Evolutionary conservation across 2,113 vertebrate genomes (phyloP).

Genomic region (Vulpes lagopus): DNA sequence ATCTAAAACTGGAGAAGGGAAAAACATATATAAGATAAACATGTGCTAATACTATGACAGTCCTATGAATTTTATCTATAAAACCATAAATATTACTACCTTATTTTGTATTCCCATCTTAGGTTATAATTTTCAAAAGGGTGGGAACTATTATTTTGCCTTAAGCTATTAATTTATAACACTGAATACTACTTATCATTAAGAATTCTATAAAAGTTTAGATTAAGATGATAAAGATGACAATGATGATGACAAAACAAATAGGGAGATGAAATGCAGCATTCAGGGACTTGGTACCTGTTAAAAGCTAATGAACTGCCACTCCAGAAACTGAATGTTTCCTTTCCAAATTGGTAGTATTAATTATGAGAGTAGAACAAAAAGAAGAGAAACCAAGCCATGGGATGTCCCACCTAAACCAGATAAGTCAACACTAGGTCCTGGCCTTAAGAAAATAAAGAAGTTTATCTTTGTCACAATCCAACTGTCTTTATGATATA

Average conservation of each 20-base stretch:
- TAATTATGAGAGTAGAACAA: conserved; percentile 81
- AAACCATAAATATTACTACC: conserved; percentile 20
- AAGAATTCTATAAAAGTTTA: conserved; percentile 36
- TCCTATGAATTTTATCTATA: conserved; percentile 5
- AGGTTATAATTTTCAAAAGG: neutral
- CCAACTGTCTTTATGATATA: conserved; percentile 50
- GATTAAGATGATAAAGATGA: conserved; percentile 40
- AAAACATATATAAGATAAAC: neutral
- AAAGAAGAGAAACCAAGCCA: conserved; percentile 81
- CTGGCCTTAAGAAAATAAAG: conserved; percentile 80
- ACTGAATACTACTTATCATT: neutral
- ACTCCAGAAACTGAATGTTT: conserved; percentile 79
- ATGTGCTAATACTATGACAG: neutral
- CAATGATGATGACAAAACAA: conserved; percentile 60
- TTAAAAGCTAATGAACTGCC: conserved; percentile 78
- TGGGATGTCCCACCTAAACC: conserved; percentile 79
- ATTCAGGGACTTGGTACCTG: conserved; percentile 75
- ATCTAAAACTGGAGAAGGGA: neutral
- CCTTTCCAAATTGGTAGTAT: conserved; percentile 77
- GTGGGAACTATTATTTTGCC: conserved; percentile 9
- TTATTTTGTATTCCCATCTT: conserved; percentile 48
- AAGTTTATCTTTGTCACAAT: conserved; percentile 80
- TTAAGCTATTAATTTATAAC: neutral
- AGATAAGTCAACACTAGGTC: conserved; percentile 81
- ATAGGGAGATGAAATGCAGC: conserved; percentile 62